Percentiles rank a stretch among this genome's conserved stretches.
Evolutionary conservation across 2,888 invertebrate genomes (phyloP).

Genomic region (Scaptomyza cyrtandrae): DNA sequence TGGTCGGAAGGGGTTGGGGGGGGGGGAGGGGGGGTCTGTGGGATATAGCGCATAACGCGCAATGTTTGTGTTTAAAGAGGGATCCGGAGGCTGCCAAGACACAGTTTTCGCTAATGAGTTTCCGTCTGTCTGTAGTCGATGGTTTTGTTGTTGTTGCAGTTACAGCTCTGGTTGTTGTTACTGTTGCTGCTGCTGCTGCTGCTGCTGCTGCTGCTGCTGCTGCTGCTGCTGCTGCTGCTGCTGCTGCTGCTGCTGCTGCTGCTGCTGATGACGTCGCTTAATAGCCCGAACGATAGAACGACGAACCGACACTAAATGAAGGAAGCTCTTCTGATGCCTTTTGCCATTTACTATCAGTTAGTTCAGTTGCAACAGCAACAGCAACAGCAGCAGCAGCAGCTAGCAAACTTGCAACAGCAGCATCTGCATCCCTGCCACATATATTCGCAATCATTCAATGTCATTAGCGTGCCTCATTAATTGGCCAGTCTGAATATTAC

Average conservation of each 20-base stretch:
- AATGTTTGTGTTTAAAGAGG: conserved; percentile 12
- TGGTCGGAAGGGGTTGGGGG: background rate
- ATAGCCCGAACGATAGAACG: conserved; percentile 41
- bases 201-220: conserved; percentile 20
- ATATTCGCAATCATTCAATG: conserved; percentile 45
- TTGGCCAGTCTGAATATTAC: conserved; percentile 57
- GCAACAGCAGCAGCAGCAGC: conserved; percentile 7
- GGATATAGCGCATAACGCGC: conserved; percentile 20
- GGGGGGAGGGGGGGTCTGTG: background rate
- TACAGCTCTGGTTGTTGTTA: background rate
- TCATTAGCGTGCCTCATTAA: conserved; percentile 70
- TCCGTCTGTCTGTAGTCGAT: conserved; percentile 56
- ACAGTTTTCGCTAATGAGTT: conserved; percentile 77
- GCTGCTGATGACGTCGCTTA: conserved; percentile 49
- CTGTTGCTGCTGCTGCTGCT: background rate
- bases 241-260: conserved; percentile 8
- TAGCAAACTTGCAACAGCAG: background rate
- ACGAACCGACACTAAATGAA: conserved; percentile 16
- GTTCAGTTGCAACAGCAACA: conserved; percentile 37
- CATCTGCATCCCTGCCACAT: conserved; percentile 20
- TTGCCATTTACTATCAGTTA: conserved; percentile 29
- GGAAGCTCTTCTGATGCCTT: conserved; percentile 17
- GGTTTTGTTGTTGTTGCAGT: conserved; percentile 2
- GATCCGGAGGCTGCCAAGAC: conserved; percentile 54
- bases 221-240: conserved; percentile 11